Evolutionary conservation across 2,888 invertebrate genomes (phyloP).

Genomic region (Polydesmus complanatus): DNA sequence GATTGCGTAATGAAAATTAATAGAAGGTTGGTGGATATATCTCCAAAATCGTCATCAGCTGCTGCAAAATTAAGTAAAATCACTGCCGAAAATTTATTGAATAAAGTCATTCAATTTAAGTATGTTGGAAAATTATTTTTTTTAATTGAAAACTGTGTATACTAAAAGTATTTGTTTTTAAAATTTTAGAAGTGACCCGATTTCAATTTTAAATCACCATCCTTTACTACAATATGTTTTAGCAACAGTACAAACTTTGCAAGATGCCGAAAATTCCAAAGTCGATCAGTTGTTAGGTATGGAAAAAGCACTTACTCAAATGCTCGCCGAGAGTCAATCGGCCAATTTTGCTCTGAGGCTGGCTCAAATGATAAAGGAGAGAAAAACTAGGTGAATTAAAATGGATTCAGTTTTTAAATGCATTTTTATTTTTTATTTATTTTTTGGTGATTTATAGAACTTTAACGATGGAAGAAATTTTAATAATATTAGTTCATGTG

Average conservation of each 20-base stretch:
- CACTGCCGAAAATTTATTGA: slow-evolving; percentile 1
- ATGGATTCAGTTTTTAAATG: not conserved
- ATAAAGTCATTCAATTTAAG: not conserved
- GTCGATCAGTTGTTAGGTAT: slow-evolving; percentile 15
- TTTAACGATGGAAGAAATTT: slow-evolving; percentile 2
- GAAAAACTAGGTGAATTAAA: slow-evolving; percentile 12
- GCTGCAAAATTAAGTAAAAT: not conserved
- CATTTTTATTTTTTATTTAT: not conserved
- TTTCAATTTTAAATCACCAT: not conserved
- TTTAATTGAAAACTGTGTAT: not conserved
- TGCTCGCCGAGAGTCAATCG: slow-evolving; percentile 5
- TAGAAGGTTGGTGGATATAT: slow-evolving; percentile 28
- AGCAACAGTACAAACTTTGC: slow-evolving; percentile 9
- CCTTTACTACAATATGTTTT: slow-evolving; percentile 12
- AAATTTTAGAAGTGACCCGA: slow-evolving; percentile 5
- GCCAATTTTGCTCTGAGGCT: not conserved
- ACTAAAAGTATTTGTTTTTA: not conserved
- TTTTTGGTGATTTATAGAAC: not conserved
- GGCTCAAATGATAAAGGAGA: slow-evolving; percentile 11
- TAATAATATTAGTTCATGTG: not conserved
- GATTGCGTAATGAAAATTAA: slow-evolving; percentile 31
- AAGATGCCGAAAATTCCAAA: slow-evolving; percentile 12
- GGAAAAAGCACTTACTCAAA: slow-evolving; percentile 15
- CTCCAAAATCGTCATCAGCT: slow-evolving; percentile 23
- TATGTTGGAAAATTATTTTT: not conserved